These are phyloP conservation scores for Nysson spinosus DNA, from an alignment of 2,888 invertebrate genomes.

Conservation along the genomic window DNA sequence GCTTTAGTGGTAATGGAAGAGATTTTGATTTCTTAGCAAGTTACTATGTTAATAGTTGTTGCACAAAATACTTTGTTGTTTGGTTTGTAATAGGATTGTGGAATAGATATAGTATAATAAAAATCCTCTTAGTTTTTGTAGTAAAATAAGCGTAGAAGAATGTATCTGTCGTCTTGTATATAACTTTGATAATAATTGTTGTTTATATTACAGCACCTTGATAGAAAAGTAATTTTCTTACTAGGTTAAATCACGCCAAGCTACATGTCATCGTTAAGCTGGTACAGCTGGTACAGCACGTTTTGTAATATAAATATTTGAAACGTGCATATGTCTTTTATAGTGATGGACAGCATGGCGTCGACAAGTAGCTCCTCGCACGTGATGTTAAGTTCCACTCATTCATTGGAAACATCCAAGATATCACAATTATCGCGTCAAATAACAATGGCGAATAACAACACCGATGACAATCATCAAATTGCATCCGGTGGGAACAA, in stretches of 20 bases:
- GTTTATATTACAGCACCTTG: too few species aligned
- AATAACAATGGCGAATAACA: constrained; percentile 48
- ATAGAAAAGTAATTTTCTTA: too few species aligned
- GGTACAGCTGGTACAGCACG: too few species aligned
- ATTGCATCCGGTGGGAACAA: constrained; percentile 58
- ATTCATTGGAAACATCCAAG: constrained; percentile 61
- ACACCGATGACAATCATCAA: constrained; percentile 55
- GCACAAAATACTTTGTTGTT: too few species aligned
- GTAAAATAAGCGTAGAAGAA: too few species aligned
- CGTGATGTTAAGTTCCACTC: constrained; percentile 43
- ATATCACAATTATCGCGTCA: constrained; percentile 56
- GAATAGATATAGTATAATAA: background rate
- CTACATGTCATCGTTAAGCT: too few species aligned
- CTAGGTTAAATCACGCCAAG: too few species aligned
- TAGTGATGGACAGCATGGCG: constrained; percentile 65
- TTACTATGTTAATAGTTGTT: too few species aligned
- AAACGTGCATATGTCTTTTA: constrained; percentile 63
- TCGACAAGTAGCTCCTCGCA: constrained; percentile 49
- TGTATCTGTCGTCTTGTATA: too few species aligned
- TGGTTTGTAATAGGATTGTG: too few species aligned
- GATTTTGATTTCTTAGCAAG: background rate
- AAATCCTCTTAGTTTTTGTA: constrained; percentile 35
- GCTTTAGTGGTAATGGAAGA: background rate
- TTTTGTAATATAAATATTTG: too few species aligned
- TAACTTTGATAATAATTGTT: too few species aligned